Conservation (phyloP, 2,888 invertebrate genomes). For the Acleris literana region DNA sequence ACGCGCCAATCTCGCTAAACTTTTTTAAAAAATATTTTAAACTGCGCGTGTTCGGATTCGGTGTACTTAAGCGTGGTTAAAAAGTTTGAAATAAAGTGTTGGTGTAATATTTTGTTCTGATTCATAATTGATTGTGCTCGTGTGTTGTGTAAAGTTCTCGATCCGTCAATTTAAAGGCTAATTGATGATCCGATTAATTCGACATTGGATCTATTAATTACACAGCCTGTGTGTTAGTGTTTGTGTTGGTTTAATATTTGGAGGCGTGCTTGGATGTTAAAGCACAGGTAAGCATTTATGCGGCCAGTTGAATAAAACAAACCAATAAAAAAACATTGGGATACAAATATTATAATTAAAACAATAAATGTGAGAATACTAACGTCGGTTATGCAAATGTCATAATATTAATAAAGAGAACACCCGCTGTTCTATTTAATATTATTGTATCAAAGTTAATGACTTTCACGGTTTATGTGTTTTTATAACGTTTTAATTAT, state of each 20-base stretch:
- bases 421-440: conserved; percentile 46
- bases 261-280: conserved; percentile 47
- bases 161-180: conserved; percentile 45
- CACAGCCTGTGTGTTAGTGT: conserved; percentile 41
- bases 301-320: not conserved
- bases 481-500: conserved; percentile 24
- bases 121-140: conserved; percentile 46
- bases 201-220: conserved; percentile 46
- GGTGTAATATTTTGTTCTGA: conserved; percentile 44
- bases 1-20: conserved; percentile 56
- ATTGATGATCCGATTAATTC: conserved; percentile 46
- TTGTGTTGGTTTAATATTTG: conserved; percentile 48
- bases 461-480: conserved; percentile 46
- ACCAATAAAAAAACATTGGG: conserved; percentile 25
- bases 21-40: not conserved
- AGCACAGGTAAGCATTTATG: conserved; percentile 45
- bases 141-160: conserved; percentile 47
- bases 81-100: conserved; percentile 8
- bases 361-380: conserved; percentile 53
- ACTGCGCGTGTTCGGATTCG: not conserved
- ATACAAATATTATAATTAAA: conserved; percentile 40
- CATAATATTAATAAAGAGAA: conserved; percentile 52
- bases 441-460: conserved; percentile 47
- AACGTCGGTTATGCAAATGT: conserved; percentile 52
- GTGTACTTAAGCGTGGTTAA: not conserved